Conservation (phyloP, 2,113 vertebrate genomes). For the Syrmaticus mikado region DNA sequence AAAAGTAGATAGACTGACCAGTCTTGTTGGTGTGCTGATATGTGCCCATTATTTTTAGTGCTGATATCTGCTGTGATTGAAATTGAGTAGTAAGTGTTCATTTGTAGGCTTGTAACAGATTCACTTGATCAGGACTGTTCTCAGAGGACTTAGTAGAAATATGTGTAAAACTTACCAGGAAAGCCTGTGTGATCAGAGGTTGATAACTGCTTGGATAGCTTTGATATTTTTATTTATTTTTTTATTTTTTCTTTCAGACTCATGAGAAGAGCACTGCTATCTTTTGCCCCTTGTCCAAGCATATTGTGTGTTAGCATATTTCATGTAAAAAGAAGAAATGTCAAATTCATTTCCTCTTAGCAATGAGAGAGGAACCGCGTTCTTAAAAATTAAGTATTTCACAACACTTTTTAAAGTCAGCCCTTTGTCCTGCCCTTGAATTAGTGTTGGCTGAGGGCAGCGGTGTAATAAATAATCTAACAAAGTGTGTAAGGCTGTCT, state of each 20-base stretch:
- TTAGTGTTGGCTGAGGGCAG: background rate
- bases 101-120: background rate
- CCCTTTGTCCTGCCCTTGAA: slow-evolving; percentile 7
- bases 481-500: background rate
- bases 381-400: slow-evolving; percentile 64
- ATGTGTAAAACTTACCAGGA: background rate
- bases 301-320: background rate
- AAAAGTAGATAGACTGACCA: background rate
- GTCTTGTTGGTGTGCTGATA: background rate
- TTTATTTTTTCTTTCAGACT: background rate
- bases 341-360: slow-evolving; percentile 57
- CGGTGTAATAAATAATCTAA: background rate
- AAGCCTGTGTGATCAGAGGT: background rate
- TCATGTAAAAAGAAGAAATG: slow-evolving; percentile 49
- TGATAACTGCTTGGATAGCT: background rate
- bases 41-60: background rate
- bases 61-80: background rate
- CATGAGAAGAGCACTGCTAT: background rate
- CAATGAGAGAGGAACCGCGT: slow-evolving; percentile 39
- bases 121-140: background rate
- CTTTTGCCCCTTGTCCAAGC: background rate
- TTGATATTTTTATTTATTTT: background rate
- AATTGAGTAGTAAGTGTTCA: background rate
- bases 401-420: slow-evolving; percentile 34
- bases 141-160: background rate